A percentile compares a stretch with the other conserved stretches of the same genome.
phyloP scores from a whole-genome alignment of 2,797 vertebrate genomes.

The Darevskia nairensis region DNA sequence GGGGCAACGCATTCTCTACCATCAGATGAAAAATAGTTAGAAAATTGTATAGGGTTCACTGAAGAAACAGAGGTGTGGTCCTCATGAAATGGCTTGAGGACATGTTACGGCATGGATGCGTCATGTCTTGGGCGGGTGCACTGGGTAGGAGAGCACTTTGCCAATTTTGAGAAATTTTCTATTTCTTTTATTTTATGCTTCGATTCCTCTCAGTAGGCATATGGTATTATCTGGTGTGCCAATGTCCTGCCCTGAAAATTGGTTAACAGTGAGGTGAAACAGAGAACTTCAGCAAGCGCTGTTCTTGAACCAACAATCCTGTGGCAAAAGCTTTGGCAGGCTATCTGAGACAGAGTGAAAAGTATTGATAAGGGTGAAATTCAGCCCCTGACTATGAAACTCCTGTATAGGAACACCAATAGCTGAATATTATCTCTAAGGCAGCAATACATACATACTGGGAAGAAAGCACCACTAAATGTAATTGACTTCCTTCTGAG shows the following conservation, averaged over 20 bases:
- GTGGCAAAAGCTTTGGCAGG: background rate
- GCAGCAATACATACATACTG: background rate
- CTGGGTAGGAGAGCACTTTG: slow-evolving; percentile 19
- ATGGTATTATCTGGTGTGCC: slow-evolving; percentile 33
- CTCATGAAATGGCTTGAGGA: rapidly evolving
- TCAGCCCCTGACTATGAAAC: rapidly evolving
- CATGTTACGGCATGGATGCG: slow-evolving; percentile 15
- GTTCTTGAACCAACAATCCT: slow-evolving; percentile 6
- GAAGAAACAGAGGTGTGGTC: slow-evolving; percentile 28
- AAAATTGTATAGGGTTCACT: rapidly evolving
- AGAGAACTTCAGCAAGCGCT: background rate
- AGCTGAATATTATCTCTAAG: too few species aligned
- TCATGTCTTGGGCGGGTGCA: background rate
- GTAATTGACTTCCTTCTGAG: background rate
- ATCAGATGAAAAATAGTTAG: slow-evolving; percentile 10
- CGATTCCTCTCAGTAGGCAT: background rate
- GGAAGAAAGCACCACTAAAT: background rate
- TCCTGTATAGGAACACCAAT: background rate
- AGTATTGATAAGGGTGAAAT: background rate
- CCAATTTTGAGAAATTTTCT: background rate
- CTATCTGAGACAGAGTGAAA: background rate
- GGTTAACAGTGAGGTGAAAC: background rate
- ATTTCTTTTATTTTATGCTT: slow-evolving; percentile 62
- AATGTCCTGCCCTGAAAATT: slow-evolving; percentile 9
- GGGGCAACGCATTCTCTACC: background rate